Base-by-base conservation (phyloP, 1,140 invertebrate species). In the Rhopalosiphum padi region DNA sequence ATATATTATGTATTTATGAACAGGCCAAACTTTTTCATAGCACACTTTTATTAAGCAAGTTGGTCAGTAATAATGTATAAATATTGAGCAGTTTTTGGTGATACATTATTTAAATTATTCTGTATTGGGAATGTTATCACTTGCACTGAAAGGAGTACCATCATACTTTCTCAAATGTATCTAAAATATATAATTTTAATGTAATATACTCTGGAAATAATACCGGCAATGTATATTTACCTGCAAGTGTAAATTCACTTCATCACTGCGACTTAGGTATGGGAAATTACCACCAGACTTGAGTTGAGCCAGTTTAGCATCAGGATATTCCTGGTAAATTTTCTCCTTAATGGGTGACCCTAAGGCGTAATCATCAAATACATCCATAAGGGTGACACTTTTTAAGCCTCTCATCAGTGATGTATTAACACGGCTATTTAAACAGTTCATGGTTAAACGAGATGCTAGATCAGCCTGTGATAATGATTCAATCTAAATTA, bases 281-380 rank as follows among this genome's bases (percentile, higher is more conserved):
- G 98, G 98, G 95, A 99, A 99, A 95, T 99, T 98, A 9, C 98
- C 98, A 18, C 98, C 98, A 94, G 96, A 97, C 95, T 99, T 99
- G 30, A 99, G 95, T 95, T 98, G 97, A 8, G 98, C 98, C 94
- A 98, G 94, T 96, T 98, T 98, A 3, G 98, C 98, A 95, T 97
- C 96, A 2, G 98, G 98, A 95, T 98, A 99, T 95, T 97, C 97
- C 95, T 98, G 98, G 95, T 98, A 98, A 94, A 98, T 95, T 94
- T 98, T 97, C 95, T 98, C 98, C 94, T 97, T 95, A 0, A 95
- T 94, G 86, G 96, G 95, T 94, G 96, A 96, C 93, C 97, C 98
- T 53, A 99, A 95, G 9, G 98, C 98, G 95, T 97, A 97, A 94
- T 98, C 97, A 96, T 99, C 98, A 96, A 98, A 99, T 2, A 99